Evolutionary conservation across 2,113 vertebrate species (phyloP).

Genomic region (Tylochromis polylepis): DNA sequence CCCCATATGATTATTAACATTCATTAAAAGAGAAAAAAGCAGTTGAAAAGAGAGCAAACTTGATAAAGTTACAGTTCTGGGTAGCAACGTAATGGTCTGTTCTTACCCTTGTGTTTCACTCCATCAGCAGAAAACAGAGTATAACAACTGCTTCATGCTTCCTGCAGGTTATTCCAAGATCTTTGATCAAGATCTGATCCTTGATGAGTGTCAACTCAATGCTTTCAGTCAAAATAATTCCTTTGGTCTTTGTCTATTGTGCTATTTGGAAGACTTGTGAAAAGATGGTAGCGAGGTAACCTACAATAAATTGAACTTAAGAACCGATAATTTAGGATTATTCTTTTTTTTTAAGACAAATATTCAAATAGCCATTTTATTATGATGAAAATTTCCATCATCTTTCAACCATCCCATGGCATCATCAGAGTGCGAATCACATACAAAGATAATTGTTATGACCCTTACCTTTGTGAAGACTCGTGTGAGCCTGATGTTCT

Average conservation of each 20-base stretch:
- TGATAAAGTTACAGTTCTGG: neutral
- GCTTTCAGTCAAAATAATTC: neutral
- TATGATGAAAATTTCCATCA: constrained; percentile 7
- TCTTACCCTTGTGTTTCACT: constrained; percentile 44
- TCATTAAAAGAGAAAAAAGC: neutral
- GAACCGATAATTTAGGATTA: neutral
- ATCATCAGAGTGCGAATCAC: neutral
- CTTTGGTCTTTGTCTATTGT: neutral
- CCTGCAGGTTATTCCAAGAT: neutral
- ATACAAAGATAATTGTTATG: neutral
- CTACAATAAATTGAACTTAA: neutral
- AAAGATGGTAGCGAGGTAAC: neutral
- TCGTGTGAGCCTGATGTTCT: constrained; percentile 31
- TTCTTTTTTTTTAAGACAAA: neutral
- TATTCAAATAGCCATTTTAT: neutral
- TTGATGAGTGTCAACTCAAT: neutral
- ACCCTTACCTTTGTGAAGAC: constrained; percentile 62
- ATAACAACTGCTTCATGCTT: constrained; percentile 1
- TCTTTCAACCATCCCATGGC: constrained; percentile 11
- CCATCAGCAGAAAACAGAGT: constrained; percentile 28
- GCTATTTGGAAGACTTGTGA: neutral
- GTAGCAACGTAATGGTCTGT: constrained; percentile 1
- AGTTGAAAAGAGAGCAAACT: neutral
- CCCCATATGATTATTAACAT: neutral
- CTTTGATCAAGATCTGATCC: constrained; percentile 6